Evolutionary conservation across 2,113 vertebrate species (phyloP), one percentile per base, ranked within the genome.

Genomic region (Myotis lucifugus): DNA sequence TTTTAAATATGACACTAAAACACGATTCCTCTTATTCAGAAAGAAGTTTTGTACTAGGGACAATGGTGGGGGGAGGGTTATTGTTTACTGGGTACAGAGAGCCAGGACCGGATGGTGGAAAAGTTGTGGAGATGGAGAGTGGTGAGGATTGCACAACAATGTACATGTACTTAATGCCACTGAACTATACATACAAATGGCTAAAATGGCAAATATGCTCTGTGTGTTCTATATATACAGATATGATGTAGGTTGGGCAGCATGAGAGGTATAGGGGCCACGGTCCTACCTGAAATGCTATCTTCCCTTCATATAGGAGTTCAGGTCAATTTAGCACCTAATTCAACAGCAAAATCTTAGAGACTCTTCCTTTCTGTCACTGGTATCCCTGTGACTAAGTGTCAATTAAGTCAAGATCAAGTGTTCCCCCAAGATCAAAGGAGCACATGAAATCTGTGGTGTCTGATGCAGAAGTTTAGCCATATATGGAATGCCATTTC

Each of bases 381-480:
- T 74, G 64, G n/a, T 61, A 32, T 91, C 37, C 29, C 42, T 59
- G 56, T 85, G 52, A 82, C 50, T 76, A 59, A 93, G 52, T 88
- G 29, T 46, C 70, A 69, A 8, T 95, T 48, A 95, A 59, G 54
- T 88, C 40, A 37, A 27, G 8, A 84, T 48, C 11, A 93, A 87
- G 15, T 4, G 2, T 81, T 64, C 37, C 69, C 46, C 66, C 19
- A 54, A 95, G 73, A 76, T 66, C 66, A 64, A 70, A 86, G n/a
- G 25, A 59, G 15, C 14, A 77, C 6, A 1, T 42, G 59, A 50
- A 27, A 29, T 92, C 17, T n/a, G 29, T 79, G 46, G 34, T 21
- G 5, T n/a, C 6, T 91, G 54, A 94, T 12, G 64, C 34, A 96
- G 90, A 85, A 97, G 85, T 86, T 82, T 1, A 90, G 93, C 88